A percentile compares a stretch with the other conserved stretches of the same genome.
These are phyloP conservation scores for Leptatherina wallacei DNA, from an alignment of 2,797 vertebrate species.

Conservation along the genomic window DNA sequence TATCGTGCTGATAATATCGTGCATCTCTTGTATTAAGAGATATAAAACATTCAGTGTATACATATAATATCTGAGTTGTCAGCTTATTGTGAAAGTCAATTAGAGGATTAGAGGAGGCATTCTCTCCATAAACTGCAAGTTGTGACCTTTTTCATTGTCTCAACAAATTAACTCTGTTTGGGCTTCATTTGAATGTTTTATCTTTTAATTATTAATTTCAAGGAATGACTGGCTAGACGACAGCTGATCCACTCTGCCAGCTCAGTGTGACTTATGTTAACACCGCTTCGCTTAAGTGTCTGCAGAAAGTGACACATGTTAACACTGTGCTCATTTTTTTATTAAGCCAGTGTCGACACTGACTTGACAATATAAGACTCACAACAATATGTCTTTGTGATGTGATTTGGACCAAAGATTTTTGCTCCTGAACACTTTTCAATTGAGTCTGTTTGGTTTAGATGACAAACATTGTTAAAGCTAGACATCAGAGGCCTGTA, in stretches of 20 bases:
- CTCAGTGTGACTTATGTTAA: conserved; percentile 25
- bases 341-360: conserved; percentile 24
- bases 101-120: background rate
- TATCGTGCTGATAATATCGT: no score
- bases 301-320: background rate
- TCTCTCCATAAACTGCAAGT: background rate
- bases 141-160: background rate
- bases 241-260: conserved; percentile 14
- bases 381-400: conserved; percentile 22
- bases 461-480: background rate
- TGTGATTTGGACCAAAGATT: conserved; percentile 1
- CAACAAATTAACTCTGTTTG: background rate
- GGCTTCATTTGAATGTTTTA: conserved; percentile 2
- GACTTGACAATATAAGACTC: conserved; percentile 19
- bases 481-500: background rate
- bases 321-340: conserved; percentile 1
- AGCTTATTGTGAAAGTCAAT: background rate
- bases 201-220: background rate
- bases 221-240: conserved; percentile 7
- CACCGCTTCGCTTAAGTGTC: background rate
- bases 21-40: no score
- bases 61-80: background rate
- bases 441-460: background rate
- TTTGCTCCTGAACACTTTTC: background rate
- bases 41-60: no score